These are phyloP conservation scores for Merodon equestris DNA, from an alignment of 2,888 invertebrate genomes.

Conservation along the genomic window DNA sequence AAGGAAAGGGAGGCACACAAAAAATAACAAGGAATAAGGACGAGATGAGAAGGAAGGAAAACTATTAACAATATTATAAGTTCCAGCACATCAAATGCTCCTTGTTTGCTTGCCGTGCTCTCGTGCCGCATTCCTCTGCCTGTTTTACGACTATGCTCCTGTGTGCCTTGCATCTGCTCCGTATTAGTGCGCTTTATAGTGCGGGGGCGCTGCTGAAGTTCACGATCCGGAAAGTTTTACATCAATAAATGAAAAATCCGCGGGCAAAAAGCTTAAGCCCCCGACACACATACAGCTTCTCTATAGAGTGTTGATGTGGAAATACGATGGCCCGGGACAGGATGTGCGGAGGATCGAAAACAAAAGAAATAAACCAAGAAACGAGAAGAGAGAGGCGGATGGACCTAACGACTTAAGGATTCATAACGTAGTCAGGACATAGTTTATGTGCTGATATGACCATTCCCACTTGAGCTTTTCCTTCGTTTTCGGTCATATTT, in stretches of 20 bases:
- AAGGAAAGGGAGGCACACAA: slow-evolving; percentile 5
- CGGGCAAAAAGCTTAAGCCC: slow-evolving; percentile 56
- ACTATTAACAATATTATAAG: slow-evolving; percentile 68
- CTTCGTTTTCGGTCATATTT: slow-evolving; percentile 39
- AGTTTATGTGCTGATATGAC: slow-evolving; percentile 62
- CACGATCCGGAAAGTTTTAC: slow-evolving; percentile 60
- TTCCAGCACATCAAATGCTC: slow-evolving; percentile 58
- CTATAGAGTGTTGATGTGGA: too few species aligned
- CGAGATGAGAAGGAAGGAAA: slow-evolving; percentile 47
- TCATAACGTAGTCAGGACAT: slow-evolving; percentile 63
- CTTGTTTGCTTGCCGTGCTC: slow-evolving; percentile 40
- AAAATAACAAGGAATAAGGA: slow-evolving; percentile 3
- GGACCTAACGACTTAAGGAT: slow-evolving; percentile 51
- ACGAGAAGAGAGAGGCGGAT: slow-evolving; percentile 5
- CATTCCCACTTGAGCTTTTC: slow-evolving; percentile 16
- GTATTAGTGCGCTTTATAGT: too few species aligned
- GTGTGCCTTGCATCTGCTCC: too few species aligned
- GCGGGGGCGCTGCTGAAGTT: slow-evolving; percentile 18
- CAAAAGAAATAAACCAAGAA: too few species aligned
- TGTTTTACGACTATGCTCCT: too few species aligned
- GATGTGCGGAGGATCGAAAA: neutral
- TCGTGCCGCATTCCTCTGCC: neutral
- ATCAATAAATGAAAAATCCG: slow-evolving; percentile 68
- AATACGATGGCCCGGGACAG: neutral
- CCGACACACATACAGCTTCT: neutral